Conservation (phyloP, 1,140 invertebrate species). For the Drosophila nikananu region DNA sequence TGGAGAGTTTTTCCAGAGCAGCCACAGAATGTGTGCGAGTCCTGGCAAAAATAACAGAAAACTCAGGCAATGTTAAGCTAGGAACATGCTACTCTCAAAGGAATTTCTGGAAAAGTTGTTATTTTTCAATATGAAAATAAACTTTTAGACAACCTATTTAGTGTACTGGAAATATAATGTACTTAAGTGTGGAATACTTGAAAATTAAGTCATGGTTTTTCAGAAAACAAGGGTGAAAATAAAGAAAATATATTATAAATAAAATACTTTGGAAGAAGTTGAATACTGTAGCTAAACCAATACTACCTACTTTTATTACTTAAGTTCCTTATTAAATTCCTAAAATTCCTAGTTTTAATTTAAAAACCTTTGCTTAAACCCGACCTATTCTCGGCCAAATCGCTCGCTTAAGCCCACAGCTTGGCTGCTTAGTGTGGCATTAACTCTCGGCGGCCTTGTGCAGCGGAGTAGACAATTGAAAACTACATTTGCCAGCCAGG, state of each 20-base stretch:
- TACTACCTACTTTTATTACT: no score
- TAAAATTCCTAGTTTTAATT: neutral
- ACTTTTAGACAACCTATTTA: no score
- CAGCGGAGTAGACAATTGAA: slow-evolving; percentile 70
- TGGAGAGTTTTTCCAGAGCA: slow-evolving; percentile 52
- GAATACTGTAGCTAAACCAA: neutral
- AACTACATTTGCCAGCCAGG: slow-evolving; percentile 41
- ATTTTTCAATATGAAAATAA: neutral
- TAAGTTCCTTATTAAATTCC: neutral
- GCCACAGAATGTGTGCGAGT: neutral
- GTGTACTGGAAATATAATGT: no score
- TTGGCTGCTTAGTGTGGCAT: slow-evolving; percentile 51
- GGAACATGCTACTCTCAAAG: no score
- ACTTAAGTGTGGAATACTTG: no score
- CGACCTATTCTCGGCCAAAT: neutral
- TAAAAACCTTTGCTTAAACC: neutral
- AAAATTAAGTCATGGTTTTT: neutral
- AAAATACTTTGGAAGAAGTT: neutral
- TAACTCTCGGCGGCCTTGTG: slow-evolving; percentile 61
- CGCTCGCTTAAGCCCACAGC: slow-evolving; percentile 9
- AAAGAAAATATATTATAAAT: neutral
- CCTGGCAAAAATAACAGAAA: neutral
- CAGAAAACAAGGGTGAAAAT: neutral
- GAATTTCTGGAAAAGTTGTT: neutral
- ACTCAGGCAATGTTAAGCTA: neutral